phyloP scores from a whole-genome alignment of 2,797 vertebrate species.

The Syncerus caffer region DNA sequence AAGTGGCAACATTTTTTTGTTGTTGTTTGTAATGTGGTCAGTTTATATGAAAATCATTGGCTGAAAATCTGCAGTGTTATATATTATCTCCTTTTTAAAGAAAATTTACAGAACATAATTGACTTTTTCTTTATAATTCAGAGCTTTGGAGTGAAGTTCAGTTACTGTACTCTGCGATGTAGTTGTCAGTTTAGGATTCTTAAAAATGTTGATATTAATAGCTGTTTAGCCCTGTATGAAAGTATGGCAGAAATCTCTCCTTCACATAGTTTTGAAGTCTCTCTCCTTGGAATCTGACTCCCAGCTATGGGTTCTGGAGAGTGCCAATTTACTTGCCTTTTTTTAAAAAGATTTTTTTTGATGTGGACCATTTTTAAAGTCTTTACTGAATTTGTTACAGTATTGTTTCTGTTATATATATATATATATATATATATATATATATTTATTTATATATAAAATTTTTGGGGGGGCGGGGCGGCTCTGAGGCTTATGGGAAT shows the following conservation, averaged over 20 bases:
- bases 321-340: background rate
- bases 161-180: background rate
- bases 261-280: background rate
- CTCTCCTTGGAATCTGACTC: background rate
- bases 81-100: background rate
- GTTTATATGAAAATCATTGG: background rate
- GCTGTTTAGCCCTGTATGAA: background rate
- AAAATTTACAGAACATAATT: background rate
- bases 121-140: background rate
- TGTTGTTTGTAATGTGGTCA: background rate
- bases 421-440: too few relatives aligned
- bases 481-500: background rate
- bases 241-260: background rate
- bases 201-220: background rate
- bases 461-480: accelerated
- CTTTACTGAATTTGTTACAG: background rate
- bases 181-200: background rate
- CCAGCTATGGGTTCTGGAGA: background rate
- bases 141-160: background rate
- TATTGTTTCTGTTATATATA: background rate
- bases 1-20: background rate
- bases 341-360: background rate
- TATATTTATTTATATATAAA: background rate
- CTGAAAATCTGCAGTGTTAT: background rate
- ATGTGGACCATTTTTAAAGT: background rate